Conservation (phyloP, 1,140 invertebrate species). For the Pomacea maculata region DNA sequence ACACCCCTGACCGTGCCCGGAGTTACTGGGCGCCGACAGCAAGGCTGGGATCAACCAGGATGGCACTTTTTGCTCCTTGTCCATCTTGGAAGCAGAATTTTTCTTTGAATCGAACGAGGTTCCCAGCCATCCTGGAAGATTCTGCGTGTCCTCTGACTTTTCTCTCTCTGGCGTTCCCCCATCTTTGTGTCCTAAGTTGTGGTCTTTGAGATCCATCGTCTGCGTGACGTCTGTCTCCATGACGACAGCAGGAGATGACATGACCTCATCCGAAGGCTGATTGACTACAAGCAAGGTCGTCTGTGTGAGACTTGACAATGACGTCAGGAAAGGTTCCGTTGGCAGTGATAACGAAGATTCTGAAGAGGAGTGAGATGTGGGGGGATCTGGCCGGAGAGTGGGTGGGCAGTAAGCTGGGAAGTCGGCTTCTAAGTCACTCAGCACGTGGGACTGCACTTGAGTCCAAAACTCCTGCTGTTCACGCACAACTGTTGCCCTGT, state of each 20-base stretch:
- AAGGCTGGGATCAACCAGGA: conserved; percentile 11
- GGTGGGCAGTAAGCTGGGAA: conserved; percentile 2
- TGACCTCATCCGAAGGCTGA: neutral
- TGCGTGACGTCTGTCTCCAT: neutral
- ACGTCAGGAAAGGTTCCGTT: neutral
- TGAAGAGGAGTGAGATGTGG: neutral
- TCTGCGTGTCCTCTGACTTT: neutral
- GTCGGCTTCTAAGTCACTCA: conserved; percentile 30
- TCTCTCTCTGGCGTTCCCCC: neutral
- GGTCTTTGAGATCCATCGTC: neutral
- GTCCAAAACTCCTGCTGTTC: conserved; percentile 22
- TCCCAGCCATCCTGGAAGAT: neutral
- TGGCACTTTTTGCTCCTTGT: neutral
- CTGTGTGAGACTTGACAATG: neutral
- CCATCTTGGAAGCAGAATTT: neutral
- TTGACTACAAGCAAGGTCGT: neutral
- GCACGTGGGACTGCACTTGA: conserved; percentile 23
- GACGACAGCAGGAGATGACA: neutral
- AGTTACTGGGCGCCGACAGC: neutral
- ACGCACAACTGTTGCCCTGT: conserved; percentile 28
- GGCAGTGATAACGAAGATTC: too few relatives aligned
- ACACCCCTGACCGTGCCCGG: neutral
- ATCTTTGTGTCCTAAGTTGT: neutral
- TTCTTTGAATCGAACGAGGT: neutral
- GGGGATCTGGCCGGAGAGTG: neutral